Evolutionary conservation across 2,888 invertebrate genomes (phyloP).

Genomic region (Antheraea assamensis): DNA sequence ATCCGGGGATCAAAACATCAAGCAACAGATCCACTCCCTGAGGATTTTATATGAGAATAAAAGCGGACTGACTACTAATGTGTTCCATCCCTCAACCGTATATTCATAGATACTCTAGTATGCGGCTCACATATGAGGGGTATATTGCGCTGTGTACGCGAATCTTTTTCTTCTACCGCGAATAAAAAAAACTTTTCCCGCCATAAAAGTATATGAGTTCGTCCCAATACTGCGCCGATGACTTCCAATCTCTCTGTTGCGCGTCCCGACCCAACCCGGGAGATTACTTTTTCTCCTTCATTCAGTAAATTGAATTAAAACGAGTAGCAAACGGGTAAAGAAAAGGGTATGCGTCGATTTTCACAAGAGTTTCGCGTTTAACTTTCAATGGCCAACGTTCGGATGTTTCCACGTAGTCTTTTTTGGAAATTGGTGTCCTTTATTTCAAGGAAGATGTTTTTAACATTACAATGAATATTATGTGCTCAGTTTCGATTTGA

Average conservation of each 20-base stretch:
- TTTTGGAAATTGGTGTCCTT: background rate
- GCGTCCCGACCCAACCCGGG: constrained; percentile 75
- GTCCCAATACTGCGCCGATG: constrained; percentile 79
- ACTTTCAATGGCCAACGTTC: constrained; percentile 49
- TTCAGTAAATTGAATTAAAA: constrained; percentile 81
- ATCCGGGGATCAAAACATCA: constrained; percentile 38
- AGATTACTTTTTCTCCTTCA: constrained; percentile 80
- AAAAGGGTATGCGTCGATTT: constrained; percentile 73
- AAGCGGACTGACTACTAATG: constrained; percentile 60
- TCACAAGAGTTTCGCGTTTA: constrained; percentile 64
- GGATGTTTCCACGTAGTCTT: constrained; percentile 43
- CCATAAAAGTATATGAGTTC: constrained; percentile 80
- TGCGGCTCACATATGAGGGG: constrained; percentile 59
- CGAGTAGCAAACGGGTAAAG: constrained; percentile 77
- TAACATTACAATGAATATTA: background rate
- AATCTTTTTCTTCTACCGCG: constrained; percentile 74
- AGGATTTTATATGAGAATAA: constrained; percentile 50
- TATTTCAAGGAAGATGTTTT: background rate
- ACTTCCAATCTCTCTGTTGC: constrained; percentile 79
- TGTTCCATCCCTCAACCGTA: constrained; percentile 53
- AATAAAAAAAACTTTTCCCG: constrained; percentile 76
- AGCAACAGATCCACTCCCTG: constrained; percentile 39
- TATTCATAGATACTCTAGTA: constrained; percentile 63
- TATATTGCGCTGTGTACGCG: constrained; percentile 53
- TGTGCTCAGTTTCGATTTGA: background rate